Percentiles rank a stretch among this genome's conserved stretches.
Conservation (phyloP, 92 coral and sea anemone species). For the Zoanthus solanderi region DNA sequence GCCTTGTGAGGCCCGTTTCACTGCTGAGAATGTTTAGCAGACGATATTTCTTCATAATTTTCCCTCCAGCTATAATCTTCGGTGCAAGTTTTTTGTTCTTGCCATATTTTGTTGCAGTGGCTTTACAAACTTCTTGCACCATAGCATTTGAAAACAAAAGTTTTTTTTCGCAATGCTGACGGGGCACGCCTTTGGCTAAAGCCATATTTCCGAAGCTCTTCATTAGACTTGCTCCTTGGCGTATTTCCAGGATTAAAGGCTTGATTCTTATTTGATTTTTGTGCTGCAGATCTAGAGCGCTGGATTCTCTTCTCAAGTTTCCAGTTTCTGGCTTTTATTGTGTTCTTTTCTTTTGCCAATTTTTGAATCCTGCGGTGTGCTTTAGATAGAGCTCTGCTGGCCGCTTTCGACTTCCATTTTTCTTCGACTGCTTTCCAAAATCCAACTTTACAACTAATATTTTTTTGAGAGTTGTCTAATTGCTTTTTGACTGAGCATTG, state of each 20-base stretch:
- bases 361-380: slow-evolving; percentile 48
- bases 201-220: slow-evolving; percentile 53
- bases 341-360: slow-evolving; percentile 36
- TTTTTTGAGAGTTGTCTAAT: no score
- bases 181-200: slow-evolving; percentile 65
- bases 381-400: slow-evolving; percentile 53
- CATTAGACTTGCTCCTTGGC: slow-evolving; percentile 52
- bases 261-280: slow-evolving; percentile 5
- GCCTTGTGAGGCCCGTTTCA: slow-evolving; percentile 39
- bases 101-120: slow-evolving; percentile 8
- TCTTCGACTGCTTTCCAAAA: slow-evolving; percentile 35
- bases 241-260: slow-evolving; percentile 26
- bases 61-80: slow-evolving; percentile 52
- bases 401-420: slow-evolving; percentile 41
- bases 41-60: slow-evolving; percentile 52
- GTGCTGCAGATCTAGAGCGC: slow-evolving; percentile 24
- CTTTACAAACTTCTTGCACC: slow-evolving; percentile 42
- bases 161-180: slow-evolving; percentile 51
- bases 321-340: slow-evolving; percentile 33
- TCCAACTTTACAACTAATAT: slow-evolving; percentile 42
- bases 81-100: slow-evolving; percentile 50
- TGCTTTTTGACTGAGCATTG: no score
- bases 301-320: slow-evolving; percentile 10
- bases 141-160: slow-evolving; percentile 64
- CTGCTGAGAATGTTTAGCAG: slow-evolving; percentile 38